Percentiles rank a stretch among this genome's conserved stretches.
These are phyloP conservation scores for Euplexia lucipara DNA, from an alignment of 2,888 invertebrate genomes.

Conservation along the genomic window DNA sequence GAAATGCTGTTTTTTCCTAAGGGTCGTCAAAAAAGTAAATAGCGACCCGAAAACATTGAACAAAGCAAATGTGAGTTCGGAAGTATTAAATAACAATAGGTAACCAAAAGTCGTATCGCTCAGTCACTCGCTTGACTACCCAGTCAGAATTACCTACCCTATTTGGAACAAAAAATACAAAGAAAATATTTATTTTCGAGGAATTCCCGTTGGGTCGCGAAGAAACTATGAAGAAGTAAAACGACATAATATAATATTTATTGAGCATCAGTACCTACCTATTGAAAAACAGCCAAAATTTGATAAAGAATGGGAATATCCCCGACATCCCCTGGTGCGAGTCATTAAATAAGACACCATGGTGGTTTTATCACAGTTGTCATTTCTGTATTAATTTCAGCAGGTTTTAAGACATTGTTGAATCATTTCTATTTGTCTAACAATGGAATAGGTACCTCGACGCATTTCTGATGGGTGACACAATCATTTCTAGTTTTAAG, in stretches of 20 bases:
- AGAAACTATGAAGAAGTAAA: slow-evolving; percentile 18
- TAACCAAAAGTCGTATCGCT: slow-evolving; percentile 25
- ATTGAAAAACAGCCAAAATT: slow-evolving; percentile 4
- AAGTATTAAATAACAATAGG: slow-evolving; percentile 23
- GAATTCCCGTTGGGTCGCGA: slow-evolving; percentile 23
- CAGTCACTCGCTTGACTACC: slow-evolving; percentile 19
- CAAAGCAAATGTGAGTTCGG: slow-evolving; percentile 1
- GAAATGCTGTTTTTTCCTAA: background rate
- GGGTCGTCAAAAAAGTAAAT: slow-evolving; percentile 1
- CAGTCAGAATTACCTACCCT: background rate
- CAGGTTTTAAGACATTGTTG: background rate
- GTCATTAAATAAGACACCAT: background rate
- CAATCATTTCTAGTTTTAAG: background rate
- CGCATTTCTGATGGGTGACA: background rate
- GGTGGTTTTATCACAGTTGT: background rate
- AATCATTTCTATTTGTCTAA: background rate
- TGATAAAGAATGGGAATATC: no score
- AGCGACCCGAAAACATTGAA: background rate
- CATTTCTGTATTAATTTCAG: slow-evolving; percentile 4
- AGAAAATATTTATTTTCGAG: slow-evolving; percentile 17
- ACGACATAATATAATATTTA: slow-evolving; percentile 11
- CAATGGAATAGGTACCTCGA: no score
- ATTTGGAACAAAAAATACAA: slow-evolving; percentile 16
- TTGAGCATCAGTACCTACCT: background rate
- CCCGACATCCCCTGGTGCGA: no score